A percentile compares a stretch with the other conserved stretches of the same genome.
phyloP scores from a whole-genome alignment of 2,888 invertebrate genomes.

The Acronicta leporina region DNA sequence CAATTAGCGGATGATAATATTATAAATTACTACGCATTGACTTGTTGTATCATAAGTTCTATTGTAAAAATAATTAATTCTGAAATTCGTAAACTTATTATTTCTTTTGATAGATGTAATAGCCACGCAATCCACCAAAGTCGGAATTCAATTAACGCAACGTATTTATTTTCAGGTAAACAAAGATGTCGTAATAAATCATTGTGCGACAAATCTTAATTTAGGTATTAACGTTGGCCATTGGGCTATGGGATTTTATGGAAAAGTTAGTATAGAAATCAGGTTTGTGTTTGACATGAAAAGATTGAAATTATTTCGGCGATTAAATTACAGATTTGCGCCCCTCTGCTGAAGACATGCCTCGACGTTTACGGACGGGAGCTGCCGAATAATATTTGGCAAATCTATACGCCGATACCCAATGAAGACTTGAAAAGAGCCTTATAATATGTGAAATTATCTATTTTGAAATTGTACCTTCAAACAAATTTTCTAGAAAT shows the following conservation, averaged over 20 bases:
- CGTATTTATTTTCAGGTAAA: conserved; percentile 76
- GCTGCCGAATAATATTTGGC: conserved; percentile 79
- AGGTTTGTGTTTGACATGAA: conserved; percentile 34
- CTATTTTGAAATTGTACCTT: neutral
- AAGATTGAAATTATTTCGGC: conserved; percentile 18
- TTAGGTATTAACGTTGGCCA: conserved; percentile 73
- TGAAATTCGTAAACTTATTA: conserved; percentile 5
- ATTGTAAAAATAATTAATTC: conserved; percentile 8
- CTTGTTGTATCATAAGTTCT: neutral
- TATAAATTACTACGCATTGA: neutral
- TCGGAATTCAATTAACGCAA: conserved; percentile 34
- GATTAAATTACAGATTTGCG: conserved; percentile 72
- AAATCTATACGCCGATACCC: conserved; percentile 76
- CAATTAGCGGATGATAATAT: neutral
- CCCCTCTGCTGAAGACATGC: conserved; percentile 78
- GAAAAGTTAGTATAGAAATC: conserved; percentile 73
- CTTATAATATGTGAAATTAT: neutral
- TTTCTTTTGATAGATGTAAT: conserved; percentile 27
- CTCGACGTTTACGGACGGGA: conserved; percentile 81
- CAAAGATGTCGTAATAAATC: conserved; percentile 80
- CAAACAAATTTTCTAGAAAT: neutral
- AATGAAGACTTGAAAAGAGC: conserved; percentile 31
- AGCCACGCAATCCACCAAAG: conserved; percentile 1
- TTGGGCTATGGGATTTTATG: conserved; percentile 80
- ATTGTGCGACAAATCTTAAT: conserved; percentile 83